These are phyloP conservation scores for Petrolisthes cinctipes DNA, from an alignment of 2,888 invertebrate species.

Conservation along the genomic window DNA sequence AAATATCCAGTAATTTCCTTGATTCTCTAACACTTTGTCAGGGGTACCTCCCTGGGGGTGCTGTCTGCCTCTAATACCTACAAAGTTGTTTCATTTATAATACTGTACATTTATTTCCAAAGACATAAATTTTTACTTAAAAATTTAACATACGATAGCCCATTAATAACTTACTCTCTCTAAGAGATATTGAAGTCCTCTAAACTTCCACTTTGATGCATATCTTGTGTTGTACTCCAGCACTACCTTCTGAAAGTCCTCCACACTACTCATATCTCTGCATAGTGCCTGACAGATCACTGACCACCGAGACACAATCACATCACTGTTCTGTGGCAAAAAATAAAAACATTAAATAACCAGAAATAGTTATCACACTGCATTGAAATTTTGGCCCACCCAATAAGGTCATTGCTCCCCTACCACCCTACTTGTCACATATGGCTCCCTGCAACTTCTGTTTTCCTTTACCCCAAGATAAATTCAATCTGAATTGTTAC, in stretches of 20 bases:
- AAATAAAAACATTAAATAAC: slow-evolving; percentile 8
- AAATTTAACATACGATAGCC: too few species aligned
- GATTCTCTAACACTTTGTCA: too few species aligned
- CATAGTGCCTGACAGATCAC: slow-evolving; percentile 68
- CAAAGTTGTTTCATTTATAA: too few species aligned
- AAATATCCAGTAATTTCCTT: too few species aligned
- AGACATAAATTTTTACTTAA: too few species aligned
- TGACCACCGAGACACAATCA: slow-evolving; percentile 68
- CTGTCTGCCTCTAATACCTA: too few species aligned
- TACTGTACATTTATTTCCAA: too few species aligned
- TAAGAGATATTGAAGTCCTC: slow-evolving; percentile 66
- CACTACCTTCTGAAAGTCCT: slow-evolving; percentile 68
- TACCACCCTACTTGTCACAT: background rate
- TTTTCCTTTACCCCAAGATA: too few species aligned
- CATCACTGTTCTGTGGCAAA: slow-evolving; percentile 42
- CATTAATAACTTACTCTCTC: slow-evolving; percentile 65
- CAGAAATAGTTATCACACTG: background rate
- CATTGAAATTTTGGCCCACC: background rate
- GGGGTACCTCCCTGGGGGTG: too few species aligned
- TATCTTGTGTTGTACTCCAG: slow-evolving; percentile 69
- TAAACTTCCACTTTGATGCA: slow-evolving; percentile 63
- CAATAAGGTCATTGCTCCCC: background rate
- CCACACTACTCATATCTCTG: slow-evolving; percentile 54
- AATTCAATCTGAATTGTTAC: too few species aligned
- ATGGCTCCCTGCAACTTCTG: too few species aligned